Percentiles rank a stretch among this genome's conserved stretches.
Evolutionary conservation across 1,140 invertebrate genomes (phyloP).

Genomic region (Drosophila obscura): DNA sequence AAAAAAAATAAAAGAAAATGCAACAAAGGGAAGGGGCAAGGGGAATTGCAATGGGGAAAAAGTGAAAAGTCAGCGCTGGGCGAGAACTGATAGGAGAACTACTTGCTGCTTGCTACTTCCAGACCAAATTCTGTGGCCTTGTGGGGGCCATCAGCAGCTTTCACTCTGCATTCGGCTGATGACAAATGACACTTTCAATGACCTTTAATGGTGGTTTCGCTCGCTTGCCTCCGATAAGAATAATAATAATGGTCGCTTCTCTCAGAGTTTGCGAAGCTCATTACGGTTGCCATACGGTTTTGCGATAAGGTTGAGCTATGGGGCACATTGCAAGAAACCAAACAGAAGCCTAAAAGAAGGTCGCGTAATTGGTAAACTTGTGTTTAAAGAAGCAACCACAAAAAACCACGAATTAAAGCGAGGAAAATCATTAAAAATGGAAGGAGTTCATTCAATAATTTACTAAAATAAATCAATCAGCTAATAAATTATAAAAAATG

Average conservation of each 20-base stretch:
- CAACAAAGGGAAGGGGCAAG: background rate
- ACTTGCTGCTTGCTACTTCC: background rate
- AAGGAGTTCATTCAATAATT: too few relatives aligned
- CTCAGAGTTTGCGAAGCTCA: constrained; percentile 27
- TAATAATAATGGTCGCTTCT: constrained; percentile 24
- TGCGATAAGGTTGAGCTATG: constrained; percentile 1
- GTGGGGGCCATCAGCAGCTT: constrained; percentile 33
- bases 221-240: constrained; percentile 33
- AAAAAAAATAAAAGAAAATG: constrained; percentile 4
- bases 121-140: constrained; percentile 19
- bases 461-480: too few relatives aligned
- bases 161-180: constrained; percentile 42
- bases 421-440: too few relatives aligned
- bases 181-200: constrained; percentile 29
- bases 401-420: too few relatives aligned
- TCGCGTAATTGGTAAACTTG: too few relatives aligned
- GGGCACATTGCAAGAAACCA: background rate
- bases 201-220: constrained; percentile 8
- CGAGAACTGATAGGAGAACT: constrained; percentile 43
- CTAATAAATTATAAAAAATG: too few relatives aligned
- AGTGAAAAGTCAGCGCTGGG: constrained; percentile 36
- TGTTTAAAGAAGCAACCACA: too few relatives aligned
- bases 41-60: constrained; percentile 6
- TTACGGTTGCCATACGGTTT: constrained; percentile 5
- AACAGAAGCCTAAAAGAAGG: too few relatives aligned